Conservation (phyloP, 2,113 vertebrate species). For the Upupa epops region DNA sequence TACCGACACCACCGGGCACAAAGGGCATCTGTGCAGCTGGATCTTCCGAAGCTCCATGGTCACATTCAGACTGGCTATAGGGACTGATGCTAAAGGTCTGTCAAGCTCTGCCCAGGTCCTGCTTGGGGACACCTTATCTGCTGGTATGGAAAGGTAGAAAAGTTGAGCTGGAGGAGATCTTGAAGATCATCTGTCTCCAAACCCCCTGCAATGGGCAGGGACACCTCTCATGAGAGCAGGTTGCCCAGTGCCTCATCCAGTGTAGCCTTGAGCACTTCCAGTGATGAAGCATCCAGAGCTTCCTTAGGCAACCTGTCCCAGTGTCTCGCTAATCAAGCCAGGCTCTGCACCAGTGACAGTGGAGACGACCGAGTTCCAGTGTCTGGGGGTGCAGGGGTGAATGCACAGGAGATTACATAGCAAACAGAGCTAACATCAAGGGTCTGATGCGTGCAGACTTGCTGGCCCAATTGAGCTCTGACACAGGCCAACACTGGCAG, state of each 20-base stretch:
- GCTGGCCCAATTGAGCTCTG: not conserved
- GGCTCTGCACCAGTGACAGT: not conserved
- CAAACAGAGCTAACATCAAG: not conserved
- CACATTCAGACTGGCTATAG: not conserved
- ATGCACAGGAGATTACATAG: rapidly evolving
- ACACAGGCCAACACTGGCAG: not conserved
- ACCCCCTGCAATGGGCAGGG: no score
- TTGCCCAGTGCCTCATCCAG: no score
- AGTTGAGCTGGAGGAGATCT: no score
- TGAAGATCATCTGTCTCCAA: no score
- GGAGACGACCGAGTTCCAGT: not conserved
- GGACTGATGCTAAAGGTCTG: not conserved
- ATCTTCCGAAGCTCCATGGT: not conserved
- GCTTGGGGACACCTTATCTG: not conserved
- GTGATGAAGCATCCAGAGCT: no score
- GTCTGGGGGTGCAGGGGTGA: not conserved
- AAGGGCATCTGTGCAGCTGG: not conserved
- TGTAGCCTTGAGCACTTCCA: no score
- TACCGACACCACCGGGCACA: not conserved
- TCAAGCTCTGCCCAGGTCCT: not conserved
- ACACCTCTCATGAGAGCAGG: no score
- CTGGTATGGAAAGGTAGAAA: no score
- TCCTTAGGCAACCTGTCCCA: no score
- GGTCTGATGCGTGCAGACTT: not conserved
- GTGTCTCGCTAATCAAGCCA: no score